phyloP scores from a whole-genome alignment of 2,113 vertebrate genomes.

The Fulica atra region DNA sequence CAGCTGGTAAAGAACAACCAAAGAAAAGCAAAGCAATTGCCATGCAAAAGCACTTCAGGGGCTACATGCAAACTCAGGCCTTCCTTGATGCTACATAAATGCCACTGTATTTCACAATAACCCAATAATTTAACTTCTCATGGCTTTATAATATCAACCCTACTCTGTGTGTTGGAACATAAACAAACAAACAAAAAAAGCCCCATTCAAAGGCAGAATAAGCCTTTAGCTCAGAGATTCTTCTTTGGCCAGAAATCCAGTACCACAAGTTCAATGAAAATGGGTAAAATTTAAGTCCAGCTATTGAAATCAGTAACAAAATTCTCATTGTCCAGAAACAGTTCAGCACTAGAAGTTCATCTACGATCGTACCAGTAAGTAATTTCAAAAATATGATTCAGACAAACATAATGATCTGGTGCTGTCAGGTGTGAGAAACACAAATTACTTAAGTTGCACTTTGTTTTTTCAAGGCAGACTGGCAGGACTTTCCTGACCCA shows the following conservation, averaged over 20 bases:
- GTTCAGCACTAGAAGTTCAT: neutral
- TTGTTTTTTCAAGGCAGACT: neutral
- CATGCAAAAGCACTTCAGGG: neutral
- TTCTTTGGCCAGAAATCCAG: neutral
- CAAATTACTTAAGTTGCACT: neutral
- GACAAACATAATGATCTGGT: neutral
- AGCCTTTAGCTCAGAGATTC: neutral
- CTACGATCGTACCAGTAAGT: accelerated
- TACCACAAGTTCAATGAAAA: neutral
- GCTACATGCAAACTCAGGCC: neutral
- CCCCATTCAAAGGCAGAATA: neutral
- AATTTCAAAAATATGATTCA: neutral
- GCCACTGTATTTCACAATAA: neutral
- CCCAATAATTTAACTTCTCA: accelerated
- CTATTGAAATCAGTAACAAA: neutral
- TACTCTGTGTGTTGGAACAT: neutral
- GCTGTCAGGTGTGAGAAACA: neutral
- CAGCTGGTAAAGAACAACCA: accelerated
- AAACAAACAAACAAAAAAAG: neutral
- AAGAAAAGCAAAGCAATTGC: neutral
- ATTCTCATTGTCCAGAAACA: neutral
- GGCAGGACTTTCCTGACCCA: neutral
- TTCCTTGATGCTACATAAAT: neutral
- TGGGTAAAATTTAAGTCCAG: neutral
- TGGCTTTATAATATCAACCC: neutral